Percentiles rank a stretch among this genome's conserved stretches.
Conservation (phyloP, 2,888 invertebrate species). For the Cylindroiulus punctatus region DNA sequence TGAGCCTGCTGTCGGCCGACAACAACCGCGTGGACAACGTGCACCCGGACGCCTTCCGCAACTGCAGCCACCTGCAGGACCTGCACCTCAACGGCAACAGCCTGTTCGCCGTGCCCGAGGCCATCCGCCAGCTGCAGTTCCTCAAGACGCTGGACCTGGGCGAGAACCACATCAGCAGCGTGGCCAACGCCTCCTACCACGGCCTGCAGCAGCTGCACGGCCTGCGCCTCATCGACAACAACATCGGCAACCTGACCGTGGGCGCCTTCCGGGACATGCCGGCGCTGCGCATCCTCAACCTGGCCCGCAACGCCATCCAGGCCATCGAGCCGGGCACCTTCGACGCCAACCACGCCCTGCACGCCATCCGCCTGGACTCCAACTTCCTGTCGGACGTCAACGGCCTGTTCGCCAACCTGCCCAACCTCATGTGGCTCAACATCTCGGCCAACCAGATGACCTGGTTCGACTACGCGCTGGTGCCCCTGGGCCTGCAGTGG, state of each 20-base stretch:
- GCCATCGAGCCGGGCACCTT: constrained; percentile 84
- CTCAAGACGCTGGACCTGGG: constrained; percentile 89
- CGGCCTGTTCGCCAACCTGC: constrained; percentile 84
- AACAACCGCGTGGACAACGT: constrained; percentile 85
- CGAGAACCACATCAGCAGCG: constrained; percentile 84
- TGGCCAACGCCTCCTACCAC: constrained; percentile 84
- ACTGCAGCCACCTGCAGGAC: constrained; percentile 90
- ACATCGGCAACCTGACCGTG: constrained; percentile 82
- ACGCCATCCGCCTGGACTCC: constrained; percentile 86
- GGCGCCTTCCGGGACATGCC: constrained; percentile 81
- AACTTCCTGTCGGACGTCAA: constrained; percentile 84
- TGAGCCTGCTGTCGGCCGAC: constrained; percentile 85
- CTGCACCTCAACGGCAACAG: constrained; percentile 89
- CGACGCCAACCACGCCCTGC: constrained; percentile 79
- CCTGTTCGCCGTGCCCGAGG: constrained; percentile 81
- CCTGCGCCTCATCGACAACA: constrained; percentile 87
- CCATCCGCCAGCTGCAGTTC: constrained; percentile 84
- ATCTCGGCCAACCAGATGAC: constrained; percentile 89
- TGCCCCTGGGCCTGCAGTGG: constrained; percentile 86
- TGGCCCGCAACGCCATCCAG: constrained; percentile 85
- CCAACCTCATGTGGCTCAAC: constrained; percentile 86
- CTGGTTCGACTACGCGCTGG: constrained; percentile 87
- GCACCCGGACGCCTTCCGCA: constrained; percentile 87
- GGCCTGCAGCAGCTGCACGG: constrained; percentile 88
- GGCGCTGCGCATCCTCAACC: constrained; percentile 82